Evolutionary conservation across 2,797 vertebrate species (phyloP).

Genomic region (Halcyon chelicuti): DNA sequence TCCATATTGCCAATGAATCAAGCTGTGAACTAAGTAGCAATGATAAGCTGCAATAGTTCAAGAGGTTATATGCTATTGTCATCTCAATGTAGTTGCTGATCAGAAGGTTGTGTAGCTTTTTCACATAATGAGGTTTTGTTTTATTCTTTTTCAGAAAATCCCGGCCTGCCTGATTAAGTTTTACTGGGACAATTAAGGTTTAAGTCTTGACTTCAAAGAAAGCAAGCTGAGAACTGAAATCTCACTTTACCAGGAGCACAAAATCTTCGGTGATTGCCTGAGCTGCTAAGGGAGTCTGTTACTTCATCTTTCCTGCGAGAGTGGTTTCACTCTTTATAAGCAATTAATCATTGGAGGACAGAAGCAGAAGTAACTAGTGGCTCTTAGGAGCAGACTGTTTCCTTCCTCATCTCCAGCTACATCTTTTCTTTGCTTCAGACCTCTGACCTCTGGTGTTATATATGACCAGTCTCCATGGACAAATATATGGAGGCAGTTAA

Average conservation of each 20-base stretch:
- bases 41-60: neutral
- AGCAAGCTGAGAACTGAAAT: neutral
- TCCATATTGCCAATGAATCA: neutral
- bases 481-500: neutral
- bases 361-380: neutral
- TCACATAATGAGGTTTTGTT: neutral
- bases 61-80: neutral
- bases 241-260: neutral
- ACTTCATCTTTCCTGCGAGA: neutral
- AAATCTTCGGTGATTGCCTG: neutral
- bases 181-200: neutral
- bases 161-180: neutral
- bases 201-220: neutral
- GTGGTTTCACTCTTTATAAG: neutral
- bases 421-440: neutral
- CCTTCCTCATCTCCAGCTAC: neutral
- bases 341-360: neutral
- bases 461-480: neutral
- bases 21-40: neutral
- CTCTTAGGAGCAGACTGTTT: neutral
- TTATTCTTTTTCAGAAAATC: neutral
- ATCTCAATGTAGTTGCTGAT: neutral
- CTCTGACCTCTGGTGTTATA: neutral
- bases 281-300: neutral
- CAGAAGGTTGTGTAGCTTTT: neutral